Evolutionary conservation across 2,113 vertebrate species (phyloP), one percentile per base, ranked within the genome.

Genomic region (Actinemys pallida): DNA sequence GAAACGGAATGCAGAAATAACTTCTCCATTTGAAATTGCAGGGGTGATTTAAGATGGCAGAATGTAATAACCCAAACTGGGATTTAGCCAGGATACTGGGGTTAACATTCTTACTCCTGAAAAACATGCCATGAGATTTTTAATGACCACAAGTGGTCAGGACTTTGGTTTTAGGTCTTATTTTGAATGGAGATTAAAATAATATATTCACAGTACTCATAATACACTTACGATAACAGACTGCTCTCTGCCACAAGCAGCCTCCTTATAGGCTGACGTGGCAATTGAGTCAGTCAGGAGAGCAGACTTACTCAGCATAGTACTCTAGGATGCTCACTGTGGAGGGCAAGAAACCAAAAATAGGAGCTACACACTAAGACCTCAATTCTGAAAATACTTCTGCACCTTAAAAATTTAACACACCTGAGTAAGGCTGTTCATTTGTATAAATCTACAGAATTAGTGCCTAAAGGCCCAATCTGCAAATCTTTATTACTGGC

Each of bases 131-230:
- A 3, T 56, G 52, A 49, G 57, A 57, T 62, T 29, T 86, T 86
- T 56, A 88, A 72, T 65, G 53, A 72, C 80, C 76, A 69, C 54
- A 82, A 76, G 59, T 39, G 35, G 81, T 81, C 81, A 81, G 25
- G 19, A 35, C 42, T 87, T 92, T 89, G 83, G 11, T 57, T 86
- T 89, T 92, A 87, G 42, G n/a, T 81, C 78, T 92, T 84, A 8
- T 29, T 91, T 87, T 75, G 52, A 83, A 22, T 84, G 81, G 47
- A 86, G 56, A 94, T 86, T 93, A 96, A 94, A 94, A 81, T 72
- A 90, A 89, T 81, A 72, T 65, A 50, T 89, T 93, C 47, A 57
- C 76, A 62, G 49, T 29, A 57, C 49, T 88, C 87, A 12, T 56
- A 93, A 81, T 75, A 56, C 6, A 13, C 75, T 54, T 81, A 72